Percentiles rank a stretch among this genome's conserved stretches.
Evolutionary conservation across 1,140 invertebrate genomes (phyloP).

Genomic region (Propsilocerus akamusi): DNA sequence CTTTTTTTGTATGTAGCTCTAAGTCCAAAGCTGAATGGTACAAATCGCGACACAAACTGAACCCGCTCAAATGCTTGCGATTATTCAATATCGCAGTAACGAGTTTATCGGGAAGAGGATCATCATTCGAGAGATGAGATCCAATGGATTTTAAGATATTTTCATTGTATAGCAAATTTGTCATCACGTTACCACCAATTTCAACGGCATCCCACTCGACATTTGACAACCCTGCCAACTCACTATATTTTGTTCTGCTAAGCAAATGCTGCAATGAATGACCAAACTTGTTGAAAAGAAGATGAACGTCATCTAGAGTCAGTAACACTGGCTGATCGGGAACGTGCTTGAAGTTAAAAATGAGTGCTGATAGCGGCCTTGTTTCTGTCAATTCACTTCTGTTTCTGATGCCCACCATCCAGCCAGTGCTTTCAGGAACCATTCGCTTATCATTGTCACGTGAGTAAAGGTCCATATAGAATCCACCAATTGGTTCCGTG

Average conservation of each 20-base stretch:
- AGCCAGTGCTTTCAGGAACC: constrained; percentile 36
- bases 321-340: constrained; percentile 48
- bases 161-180: constrained; percentile 59
- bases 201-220: constrained; percentile 82
- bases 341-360: constrained; percentile 58
- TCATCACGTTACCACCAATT: constrained; percentile 61
- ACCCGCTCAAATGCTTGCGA: constrained; percentile 54
- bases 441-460: constrained; percentile 40
- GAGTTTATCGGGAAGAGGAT: constrained; percentile 43
- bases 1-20: constrained; percentile 53
- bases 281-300: constrained; percentile 72
- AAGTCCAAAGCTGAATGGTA: constrained; percentile 74
- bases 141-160: constrained; percentile 46
- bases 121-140: constrained; percentile 50
- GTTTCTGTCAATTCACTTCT: constrained; percentile 35
- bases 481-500: constrained; percentile 46
- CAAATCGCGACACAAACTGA: constrained; percentile 59
- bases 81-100: constrained; percentile 41
- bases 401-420: constrained; percentile 46
- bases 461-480: constrained; percentile 68
- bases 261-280: constrained; percentile 64
- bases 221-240: constrained; percentile 65
- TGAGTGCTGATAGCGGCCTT: constrained; percentile 54
- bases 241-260: constrained; percentile 57
- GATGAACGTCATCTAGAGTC: constrained; percentile 51